Evolutionary conservation across 2,797 vertebrate species (phyloP).

Genomic region (Silurus lanzhouensis): DNA sequence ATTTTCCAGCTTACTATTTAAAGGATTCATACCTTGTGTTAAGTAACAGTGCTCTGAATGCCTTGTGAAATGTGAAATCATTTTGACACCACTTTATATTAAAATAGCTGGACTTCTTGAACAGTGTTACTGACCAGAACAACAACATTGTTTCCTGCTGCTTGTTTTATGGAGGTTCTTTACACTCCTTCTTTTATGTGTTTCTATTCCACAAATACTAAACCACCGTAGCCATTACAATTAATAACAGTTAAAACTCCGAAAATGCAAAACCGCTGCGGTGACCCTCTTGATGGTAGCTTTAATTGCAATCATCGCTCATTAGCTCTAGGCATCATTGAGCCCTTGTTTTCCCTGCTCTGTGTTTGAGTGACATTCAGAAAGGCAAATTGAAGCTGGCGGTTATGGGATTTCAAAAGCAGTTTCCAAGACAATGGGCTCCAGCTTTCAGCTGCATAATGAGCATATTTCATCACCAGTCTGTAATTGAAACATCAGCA

Average conservation of each 20-base stretch:
- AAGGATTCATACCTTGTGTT: not conserved
- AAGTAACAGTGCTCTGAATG: not conserved
- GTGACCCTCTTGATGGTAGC: constrained; percentile 44
- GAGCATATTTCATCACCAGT: constrained; percentile 49
- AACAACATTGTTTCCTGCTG: not conserved
- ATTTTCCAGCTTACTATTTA: not conserved
- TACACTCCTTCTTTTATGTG: not conserved
- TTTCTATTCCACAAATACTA: not conserved
- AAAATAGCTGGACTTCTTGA: too few species aligned
- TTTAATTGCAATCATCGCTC: constrained; percentile 59
- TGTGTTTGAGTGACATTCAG: constrained; percentile 52
- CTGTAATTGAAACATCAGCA: constrained; percentile 54
- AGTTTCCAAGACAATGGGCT: constrained; percentile 53
- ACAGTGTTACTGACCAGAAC: too few species aligned
- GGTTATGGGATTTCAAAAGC: constrained; percentile 50
- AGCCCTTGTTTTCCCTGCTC: constrained; percentile 26
- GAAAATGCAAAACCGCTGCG: constrained; percentile 27
- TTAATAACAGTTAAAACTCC: constrained; percentile 11
- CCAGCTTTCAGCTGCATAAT: constrained; percentile 44
- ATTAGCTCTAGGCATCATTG: constrained; percentile 50
- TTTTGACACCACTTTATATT: too few species aligned
- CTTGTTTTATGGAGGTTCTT: not conserved
- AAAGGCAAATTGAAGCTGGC: constrained; percentile 53
- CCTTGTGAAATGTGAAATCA: too few species aligned
- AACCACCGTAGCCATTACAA: not conserved